Conservation (phyloP, 2,888 invertebrate genomes). For the Galeopsomyia nigrocyanea region DNA sequence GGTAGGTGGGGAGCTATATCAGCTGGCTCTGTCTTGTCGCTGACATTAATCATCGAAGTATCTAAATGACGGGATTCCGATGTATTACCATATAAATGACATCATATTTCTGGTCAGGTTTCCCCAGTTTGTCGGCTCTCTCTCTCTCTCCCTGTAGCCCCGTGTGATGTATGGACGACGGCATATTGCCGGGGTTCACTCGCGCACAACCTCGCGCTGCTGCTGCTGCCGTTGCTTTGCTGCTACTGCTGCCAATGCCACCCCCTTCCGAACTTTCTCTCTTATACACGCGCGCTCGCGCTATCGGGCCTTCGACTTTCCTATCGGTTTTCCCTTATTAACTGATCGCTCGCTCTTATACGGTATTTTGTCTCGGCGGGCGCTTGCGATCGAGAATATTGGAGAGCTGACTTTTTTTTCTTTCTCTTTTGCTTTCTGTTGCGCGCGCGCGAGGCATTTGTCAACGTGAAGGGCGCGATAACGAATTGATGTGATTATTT, state of each 20-base stretch:
- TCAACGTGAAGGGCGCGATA: too few relatives aligned
- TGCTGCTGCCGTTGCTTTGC: constrained; percentile 10
- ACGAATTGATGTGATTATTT: too few relatives aligned
- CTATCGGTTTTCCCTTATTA: constrained; percentile 21
- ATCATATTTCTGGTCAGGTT: constrained; percentile 70
- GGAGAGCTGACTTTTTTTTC: too few relatives aligned
- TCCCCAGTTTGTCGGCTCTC: constrained; percentile 67
- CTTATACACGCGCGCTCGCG: constrained; percentile 36
- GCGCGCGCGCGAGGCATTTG: too few relatives aligned
- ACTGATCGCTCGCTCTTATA: constrained; percentile 2
- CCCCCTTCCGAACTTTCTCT: constrained; percentile 44
- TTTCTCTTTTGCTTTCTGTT: too few relatives aligned
- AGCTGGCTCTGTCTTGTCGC: constrained; percentile 62
- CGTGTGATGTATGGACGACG: constrained; percentile 68
- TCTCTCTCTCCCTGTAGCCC: constrained; percentile 53
- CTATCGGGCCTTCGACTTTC: constrained; percentile 41
- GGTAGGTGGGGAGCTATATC: constrained; percentile 7
- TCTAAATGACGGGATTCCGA: constrained; percentile 70
- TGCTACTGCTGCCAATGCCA: background rate
- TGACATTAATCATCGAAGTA: constrained; percentile 69
- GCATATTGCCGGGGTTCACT: constrained; percentile 66
- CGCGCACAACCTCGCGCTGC: constrained; percentile 53
- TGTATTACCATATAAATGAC: constrained; percentile 70
- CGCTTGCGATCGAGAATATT: too few relatives aligned
- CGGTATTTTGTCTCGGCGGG: background rate